Base-by-base conservation (phyloP, 2,113 vertebrate genomes). In the Vimba vimba region DNA sequence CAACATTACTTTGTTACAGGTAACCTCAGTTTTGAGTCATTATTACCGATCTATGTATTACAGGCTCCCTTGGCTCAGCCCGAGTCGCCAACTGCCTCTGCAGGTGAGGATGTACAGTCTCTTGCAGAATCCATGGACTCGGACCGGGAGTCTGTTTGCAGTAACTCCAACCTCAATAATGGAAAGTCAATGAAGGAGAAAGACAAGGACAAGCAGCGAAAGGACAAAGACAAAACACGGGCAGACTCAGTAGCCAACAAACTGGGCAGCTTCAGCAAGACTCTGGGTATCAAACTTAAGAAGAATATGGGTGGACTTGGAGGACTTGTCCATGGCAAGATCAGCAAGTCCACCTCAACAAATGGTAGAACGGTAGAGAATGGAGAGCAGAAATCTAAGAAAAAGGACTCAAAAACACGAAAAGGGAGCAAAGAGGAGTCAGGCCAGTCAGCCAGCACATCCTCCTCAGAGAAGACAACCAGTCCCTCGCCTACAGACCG, bases 221-320 rank as follows among this genome's bases (percentile, higher is more conserved):
- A 99, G 87, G 97, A 98, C 64, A 99, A 99, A 93, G 98, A 99
- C 91, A 98, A 98, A 92, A 96, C 92, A 81, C 95, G 98, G 79
- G 95, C 96, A 0, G 98, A 99, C 93, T 98, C 98, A 2, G 98
- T 99, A 83, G 98, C 98, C 87, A 99, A 99, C 92, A 99, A 98
- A 94, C 96, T 99, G 47, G 98, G 98, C 86, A 99, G 97, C 92
- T 96, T 99, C 91, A 99, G 98, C 93, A 99, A 99, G 94, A 99
- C 97, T 4, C 92, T 99, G 66, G 98, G 98, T 84, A 99, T 98
- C 92, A 99, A 99, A 91, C 93, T 99, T 77, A 99, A 99, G 91
- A 99, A 99, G 92, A 99, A 99, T 90, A 99, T 99, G 98, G 98
- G 98, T 13, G 98, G 98, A 39, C 93, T 99, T 9, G 98, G 98